phyloP scores from a whole-genome alignment of 2,888 invertebrate genomes.

The Philaethria dido region DNA sequence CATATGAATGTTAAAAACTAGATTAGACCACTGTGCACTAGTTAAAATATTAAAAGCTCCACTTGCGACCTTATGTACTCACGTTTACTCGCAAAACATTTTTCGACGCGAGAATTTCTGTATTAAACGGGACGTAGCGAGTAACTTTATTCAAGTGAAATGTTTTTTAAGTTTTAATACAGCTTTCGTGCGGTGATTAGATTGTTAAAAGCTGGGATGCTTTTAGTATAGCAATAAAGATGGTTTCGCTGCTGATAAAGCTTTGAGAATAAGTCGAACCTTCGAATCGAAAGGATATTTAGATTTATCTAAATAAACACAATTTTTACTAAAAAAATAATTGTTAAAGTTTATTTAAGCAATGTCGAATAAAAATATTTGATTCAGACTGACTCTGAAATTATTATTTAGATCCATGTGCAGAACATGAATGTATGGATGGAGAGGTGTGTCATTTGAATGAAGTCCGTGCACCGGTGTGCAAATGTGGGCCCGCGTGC shows the following conservation, averaged over 20 bases:
- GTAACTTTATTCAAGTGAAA: conserved; percentile 33
- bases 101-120: conserved; percentile 35
- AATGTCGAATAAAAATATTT: neutral
- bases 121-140: conserved; percentile 31
- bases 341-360: neutral
- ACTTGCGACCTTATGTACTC: conserved; percentile 33
- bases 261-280: neutral
- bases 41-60: conserved; percentile 36
- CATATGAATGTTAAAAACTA: conserved; percentile 32
- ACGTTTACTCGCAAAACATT: conserved; percentile 33
- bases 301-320: neutral
- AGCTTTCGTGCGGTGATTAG: conserved; percentile 36
- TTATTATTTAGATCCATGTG: conserved; percentile 89
- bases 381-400: neutral
- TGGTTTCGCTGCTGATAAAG: conserved; percentile 13
- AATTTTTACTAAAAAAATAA: neutral
- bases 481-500: conserved; percentile 91
- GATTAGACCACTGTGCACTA: conserved; percentile 35
- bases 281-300: conserved; percentile 2
- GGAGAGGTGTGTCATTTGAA: conserved; percentile 93
- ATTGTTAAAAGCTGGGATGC: conserved; percentile 28
- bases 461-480: conserved; percentile 89
- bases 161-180: conserved; percentile 36
- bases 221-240: conserved; percentile 21
- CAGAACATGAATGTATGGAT: conserved; percentile 89